phyloP scores from a whole-genome alignment of 2,888 invertebrate genomes.

The Yponomeuta evonymella region DNA sequence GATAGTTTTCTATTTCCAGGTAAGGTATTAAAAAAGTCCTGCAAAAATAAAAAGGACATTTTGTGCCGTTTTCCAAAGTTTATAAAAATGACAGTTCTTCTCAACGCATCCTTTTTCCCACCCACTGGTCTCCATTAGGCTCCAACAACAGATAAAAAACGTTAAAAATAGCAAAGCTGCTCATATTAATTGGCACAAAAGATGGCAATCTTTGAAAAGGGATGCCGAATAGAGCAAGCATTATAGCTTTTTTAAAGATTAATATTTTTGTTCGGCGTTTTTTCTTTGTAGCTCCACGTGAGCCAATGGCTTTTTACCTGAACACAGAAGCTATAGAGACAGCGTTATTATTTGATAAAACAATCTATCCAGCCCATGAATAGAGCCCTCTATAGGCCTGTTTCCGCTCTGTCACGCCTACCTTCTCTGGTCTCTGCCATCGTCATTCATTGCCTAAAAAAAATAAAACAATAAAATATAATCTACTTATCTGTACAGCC shows the following conservation, averaged over 20 bases:
- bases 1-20: too few species aligned
- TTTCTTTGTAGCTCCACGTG: slow-evolving; percentile 23
- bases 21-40: too few species aligned
- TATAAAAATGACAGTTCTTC: slow-evolving; percentile 13
- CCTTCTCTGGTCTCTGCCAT: too few species aligned
- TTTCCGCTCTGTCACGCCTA: too few species aligned
- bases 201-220: slow-evolving; percentile 58
- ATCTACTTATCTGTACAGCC: too few species aligned
- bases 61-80: neutral
- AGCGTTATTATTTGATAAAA: neutral
- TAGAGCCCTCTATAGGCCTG: too few species aligned
- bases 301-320: neutral
- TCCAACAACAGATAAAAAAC: slow-evolving; percentile 26
- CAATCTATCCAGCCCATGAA: too few species aligned
- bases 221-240: slow-evolving; percentile 47
- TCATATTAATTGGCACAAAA: slow-evolving; percentile 71
- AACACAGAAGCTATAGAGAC: slow-evolving; percentile 20
- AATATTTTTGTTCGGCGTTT: slow-evolving; percentile 56
- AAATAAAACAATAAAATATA: too few species aligned
- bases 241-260: slow-evolving; percentile 61
- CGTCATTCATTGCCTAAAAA: too few species aligned
- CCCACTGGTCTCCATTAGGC: slow-evolving; percentile 44
- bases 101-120: slow-evolving; percentile 46
- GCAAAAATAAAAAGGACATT: neutral
- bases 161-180: slow-evolving; percentile 35